Evolutionary conservation across 2,797 vertebrate species (phyloP), one percentile per base, ranked within the genome.

Genomic region (Zenarchopterus dispar): DNA sequence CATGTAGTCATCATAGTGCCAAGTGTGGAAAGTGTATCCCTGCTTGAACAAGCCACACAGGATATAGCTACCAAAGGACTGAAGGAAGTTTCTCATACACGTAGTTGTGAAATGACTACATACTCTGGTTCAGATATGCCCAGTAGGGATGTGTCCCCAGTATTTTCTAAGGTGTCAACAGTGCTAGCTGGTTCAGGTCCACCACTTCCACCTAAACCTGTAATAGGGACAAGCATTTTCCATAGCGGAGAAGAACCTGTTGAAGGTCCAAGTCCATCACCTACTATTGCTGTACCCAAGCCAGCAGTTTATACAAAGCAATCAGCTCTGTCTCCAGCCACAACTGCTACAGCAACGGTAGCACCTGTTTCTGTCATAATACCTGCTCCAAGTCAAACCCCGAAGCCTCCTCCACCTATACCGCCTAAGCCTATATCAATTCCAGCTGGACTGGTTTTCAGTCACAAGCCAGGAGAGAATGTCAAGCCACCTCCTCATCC

Each of bases 381-480:
- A 44, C 59, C 75, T 60, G 82, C 88, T 17, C 54, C 70, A 15
- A 62, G 70, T 73, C 86, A 92, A 70, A 31, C 72, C 39, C 49
- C 86, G 57, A 98, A 96, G 86, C 77, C 87, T 77, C 97, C 97
- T 74, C 97, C 97, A 70, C 97, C 97, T 62, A 95, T 99, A 70
- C 96, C 97, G 75, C 97, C 97, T 36, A 99, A 99, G 75, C 97
- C 97, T 64, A 84, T 94, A 68, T 95, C 90, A 64, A 96, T 98
- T 93, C 96, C 97, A 84, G 93, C 94, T 71, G 95, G 96, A 66
- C 88, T 99, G 62, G 93, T 96, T 70, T 98, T 98, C 78, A 96
- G 91, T 68, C 96, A 98, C 61, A 97, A 94, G 70, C 90, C 95
- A 55, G 77, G 89, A 78, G 97, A 98, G 70, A 90, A 91, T 80